Evolutionary conservation across 2,888 invertebrate species (phyloP).

Genomic region (Pyrochroa serraticornis): DNA sequence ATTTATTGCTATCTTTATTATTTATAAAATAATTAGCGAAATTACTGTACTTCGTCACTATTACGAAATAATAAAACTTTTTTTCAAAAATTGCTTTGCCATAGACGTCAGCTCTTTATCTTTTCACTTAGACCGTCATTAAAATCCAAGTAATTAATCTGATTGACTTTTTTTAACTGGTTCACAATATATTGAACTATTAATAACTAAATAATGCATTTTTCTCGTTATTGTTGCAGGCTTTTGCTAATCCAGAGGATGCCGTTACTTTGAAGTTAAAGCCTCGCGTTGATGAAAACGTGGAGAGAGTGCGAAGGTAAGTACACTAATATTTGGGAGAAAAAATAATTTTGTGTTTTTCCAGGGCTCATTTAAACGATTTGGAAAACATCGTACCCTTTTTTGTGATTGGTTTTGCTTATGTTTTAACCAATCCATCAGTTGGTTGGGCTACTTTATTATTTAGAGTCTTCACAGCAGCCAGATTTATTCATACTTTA

Average conservation of each 20-base stretch:
- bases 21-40: background rate
- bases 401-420: slow-evolving; percentile 64
- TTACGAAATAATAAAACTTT: background rate
- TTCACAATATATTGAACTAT: too few species aligned
- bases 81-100: background rate
- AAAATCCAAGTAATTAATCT: too few species aligned
- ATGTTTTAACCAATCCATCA: slow-evolving; percentile 64
- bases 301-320: slow-evolving; percentile 59
- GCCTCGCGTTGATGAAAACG: slow-evolving; percentile 53
- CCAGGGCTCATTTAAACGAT: slow-evolving; percentile 71
- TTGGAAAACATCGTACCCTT: slow-evolving; percentile 72
- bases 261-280: slow-evolving; percentile 43
- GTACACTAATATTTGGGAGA: background rate
- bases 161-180: too few species aligned
- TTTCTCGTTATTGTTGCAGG: slow-evolving; percentile 48
- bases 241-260: slow-evolving; percentile 62
- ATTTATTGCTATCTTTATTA: background rate
- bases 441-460: slow-evolving; percentile 56
- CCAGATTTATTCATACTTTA: slow-evolving; percentile 44
- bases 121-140: too few species aligned
- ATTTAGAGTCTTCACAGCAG: slow-evolving; percentile 38
- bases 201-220: background rate
- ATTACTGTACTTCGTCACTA: too few species aligned
- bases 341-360: slow-evolving; percentile 35
- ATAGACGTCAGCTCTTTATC: too few species aligned